Evolutionary conservation across 1,140 invertebrate species (phyloP).

Genomic region (Tetramorium simillimum): DNA sequence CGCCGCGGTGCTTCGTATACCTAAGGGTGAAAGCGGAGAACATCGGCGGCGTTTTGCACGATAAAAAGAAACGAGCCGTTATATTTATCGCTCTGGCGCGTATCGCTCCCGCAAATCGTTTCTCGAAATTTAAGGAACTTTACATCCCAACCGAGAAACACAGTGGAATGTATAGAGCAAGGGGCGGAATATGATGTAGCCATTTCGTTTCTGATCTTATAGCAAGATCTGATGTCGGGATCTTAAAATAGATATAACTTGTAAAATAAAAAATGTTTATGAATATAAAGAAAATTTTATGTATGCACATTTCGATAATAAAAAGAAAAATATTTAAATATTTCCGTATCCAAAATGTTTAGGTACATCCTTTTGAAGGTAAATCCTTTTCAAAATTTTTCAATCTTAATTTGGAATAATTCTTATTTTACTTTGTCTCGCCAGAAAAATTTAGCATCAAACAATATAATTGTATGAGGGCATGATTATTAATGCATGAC

Average conservation of each 20-base stretch:
- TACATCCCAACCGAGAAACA: neutral
- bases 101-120: conserved; percentile 21
- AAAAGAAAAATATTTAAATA: neutral
- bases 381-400: no score
- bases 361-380: neutral
- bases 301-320: neutral
- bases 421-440: neutral
- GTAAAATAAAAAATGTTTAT: conserved; percentile 25
- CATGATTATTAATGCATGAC: neutral
- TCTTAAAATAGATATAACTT: neutral
- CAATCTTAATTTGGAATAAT: neutral
- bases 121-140: conserved; percentile 30
- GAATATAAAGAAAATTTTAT: conserved; percentile 18
- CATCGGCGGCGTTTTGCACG: conserved; percentile 32
- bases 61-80: conserved; percentile 39
- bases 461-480: neutral
- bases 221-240: neutral
- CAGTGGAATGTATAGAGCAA: neutral
- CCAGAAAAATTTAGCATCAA: neutral
- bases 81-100: conserved; percentile 28
- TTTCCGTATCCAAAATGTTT: neutral
- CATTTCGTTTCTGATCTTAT: conserved; percentile 16
- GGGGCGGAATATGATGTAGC: neutral
- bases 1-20: neutral
- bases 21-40: conserved; percentile 13